Evolutionary conservation across 1,140 invertebrate species (phyloP), one percentile per base, ranked within the genome.

Genomic region (Orussus abietinus): DNA sequence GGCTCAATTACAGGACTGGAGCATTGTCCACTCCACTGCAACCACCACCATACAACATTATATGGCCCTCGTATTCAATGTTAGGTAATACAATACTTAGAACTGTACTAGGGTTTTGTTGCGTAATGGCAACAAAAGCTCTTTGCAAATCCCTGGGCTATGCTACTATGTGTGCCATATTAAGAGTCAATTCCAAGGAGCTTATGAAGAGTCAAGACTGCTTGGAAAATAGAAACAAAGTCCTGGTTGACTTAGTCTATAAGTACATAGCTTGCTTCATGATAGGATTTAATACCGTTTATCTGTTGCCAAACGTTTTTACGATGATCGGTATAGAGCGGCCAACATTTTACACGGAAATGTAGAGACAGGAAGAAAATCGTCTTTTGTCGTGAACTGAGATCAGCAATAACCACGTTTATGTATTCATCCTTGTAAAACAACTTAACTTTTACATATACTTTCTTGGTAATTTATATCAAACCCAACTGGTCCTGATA

Each of bases 261-360:
- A 92, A 89, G 66, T 92, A 87, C 62, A 72, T 91, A 22, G 82
- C 81, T 33, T 90, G 85, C 59, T 79, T 79, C 12, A 75, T 83
- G 52, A 82, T 91, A 33, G 88, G 88, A 10, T 78, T 89, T 62
- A 82, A 83, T 64, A 84, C 83, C 3, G 75, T 85, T 4, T 89
- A 84, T 69, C 55, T 87, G n/a, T 74, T 88, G 45, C 90, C 91
- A 3, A 80, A 82, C 51, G 74, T 89, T 4, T 93, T 93, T 67
- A 74, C 80, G 29, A 68, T 83, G 35, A 64, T 92, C 17, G 77
- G 77, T 32, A 88, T 94, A 43, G 86, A 88, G 63, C 66, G 90
- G 55, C 81, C 82, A 0, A 85, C 86, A 2, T 90, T 90, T 74
- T 90, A 88, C 57, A 90, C 86, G 3, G 90, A 92, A 77, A 80